These are phyloP conservation scores for Colletes collaris DNA, from an alignment of 2,888 invertebrate species.

Conservation along the genomic window DNA sequence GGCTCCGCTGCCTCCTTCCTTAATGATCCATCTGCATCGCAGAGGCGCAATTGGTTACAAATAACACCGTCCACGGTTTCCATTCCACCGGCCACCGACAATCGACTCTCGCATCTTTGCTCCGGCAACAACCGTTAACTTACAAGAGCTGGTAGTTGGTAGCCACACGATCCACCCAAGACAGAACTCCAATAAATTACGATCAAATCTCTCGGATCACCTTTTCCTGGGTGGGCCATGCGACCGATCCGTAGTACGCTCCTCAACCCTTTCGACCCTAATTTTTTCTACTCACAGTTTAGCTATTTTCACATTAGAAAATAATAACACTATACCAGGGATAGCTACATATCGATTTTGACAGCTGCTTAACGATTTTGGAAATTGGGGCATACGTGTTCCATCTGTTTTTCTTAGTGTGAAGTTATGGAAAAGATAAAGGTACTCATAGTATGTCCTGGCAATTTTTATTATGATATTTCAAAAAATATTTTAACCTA, in stretches of 20 bases:
- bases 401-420: too few relatives aligned
- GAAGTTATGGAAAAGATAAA: too few relatives aligned
- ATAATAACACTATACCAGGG: too few relatives aligned
- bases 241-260: background rate
- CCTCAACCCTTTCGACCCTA: too few relatives aligned
- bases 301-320: too few relatives aligned
- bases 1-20: conserved; percentile 33
- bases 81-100: conserved; percentile 9
- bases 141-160: background rate
- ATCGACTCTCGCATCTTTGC: conserved; percentile 17
- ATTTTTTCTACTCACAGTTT: too few relatives aligned
- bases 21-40: conserved; percentile 60
- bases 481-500: too few relatives aligned
- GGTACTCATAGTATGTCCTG: too few relatives aligned
- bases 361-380: too few relatives aligned
- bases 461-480: too few relatives aligned
- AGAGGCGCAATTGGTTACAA: conserved; percentile 7
- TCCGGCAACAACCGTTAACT: conserved; percentile 28
- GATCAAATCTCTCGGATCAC: conserved; percentile 5
- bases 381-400: too few relatives aligned
- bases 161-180: background rate
- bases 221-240: conserved; percentile 2
- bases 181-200: conserved; percentile 29
- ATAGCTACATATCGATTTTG: too few relatives aligned
- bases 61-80: conserved; percentile 13